These are phyloP conservation scores for Lophotriccus pileatus DNA, from an alignment of 2,797 vertebrate genomes.

Conservation along the genomic window DNA sequence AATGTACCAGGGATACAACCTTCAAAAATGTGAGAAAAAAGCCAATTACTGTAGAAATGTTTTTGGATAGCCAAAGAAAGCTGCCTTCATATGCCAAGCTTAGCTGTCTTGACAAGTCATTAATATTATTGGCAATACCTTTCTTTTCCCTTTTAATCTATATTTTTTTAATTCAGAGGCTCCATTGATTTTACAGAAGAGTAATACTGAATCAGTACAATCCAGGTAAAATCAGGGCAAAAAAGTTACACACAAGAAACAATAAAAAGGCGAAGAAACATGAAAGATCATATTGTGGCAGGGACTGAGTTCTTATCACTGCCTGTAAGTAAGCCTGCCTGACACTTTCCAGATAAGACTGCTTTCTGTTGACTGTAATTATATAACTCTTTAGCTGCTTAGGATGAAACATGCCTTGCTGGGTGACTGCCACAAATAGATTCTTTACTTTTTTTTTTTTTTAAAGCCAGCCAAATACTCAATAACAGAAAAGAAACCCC, in stretches of 20 bases:
- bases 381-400: constrained; percentile 3
- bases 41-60: constrained; percentile 30
- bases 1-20: not conserved
- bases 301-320: not conserved
- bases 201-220: not conserved
- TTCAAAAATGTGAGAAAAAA: constrained; percentile 14
- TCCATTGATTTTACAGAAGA: constrained; percentile 15
- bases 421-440: not conserved
- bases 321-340: constrained; percentile 1
- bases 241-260: not conserved
- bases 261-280: not conserved
- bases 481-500: not conserved
- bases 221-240: not conserved
- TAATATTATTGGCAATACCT: not conserved
- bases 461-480: not conserved
- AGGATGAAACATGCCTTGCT: constrained; percentile 24
- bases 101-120: constrained; percentile 9
- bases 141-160: not conserved
- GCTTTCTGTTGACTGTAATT: constrained; percentile 30
- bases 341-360: constrained; percentile 28
- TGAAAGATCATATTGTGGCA: not conserved
- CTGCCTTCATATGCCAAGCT: not conserved
- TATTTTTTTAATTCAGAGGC: not conserved
- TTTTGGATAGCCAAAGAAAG: constrained; percentile 1
- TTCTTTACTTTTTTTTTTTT: not conserved